Evolutionary conservation across 2,797 vertebrate species (phyloP).

Genomic region (Syncerus caffer): DNA sequence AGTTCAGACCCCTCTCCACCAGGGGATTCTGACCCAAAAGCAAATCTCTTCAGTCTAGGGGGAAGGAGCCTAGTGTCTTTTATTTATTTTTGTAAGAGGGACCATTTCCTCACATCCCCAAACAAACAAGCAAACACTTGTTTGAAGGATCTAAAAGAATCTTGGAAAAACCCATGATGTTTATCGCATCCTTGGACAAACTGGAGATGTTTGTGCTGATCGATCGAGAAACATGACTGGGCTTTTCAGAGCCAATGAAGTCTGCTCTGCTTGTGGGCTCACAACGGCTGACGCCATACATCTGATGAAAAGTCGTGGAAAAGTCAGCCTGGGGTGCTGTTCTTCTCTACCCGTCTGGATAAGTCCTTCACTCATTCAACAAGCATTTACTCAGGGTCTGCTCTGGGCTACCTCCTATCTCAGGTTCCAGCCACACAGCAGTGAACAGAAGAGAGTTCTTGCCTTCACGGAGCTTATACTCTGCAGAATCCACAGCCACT

Average conservation of each 20-base stretch:
- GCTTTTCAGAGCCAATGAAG: not conserved
- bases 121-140: not conserved
- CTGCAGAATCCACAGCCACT: not conserved
- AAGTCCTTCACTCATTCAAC: not conserved
- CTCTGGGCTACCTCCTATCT: not conserved
- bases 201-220: not conserved
- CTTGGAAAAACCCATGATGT: not conserved
- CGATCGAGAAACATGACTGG: not conserved
- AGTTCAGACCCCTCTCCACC: rapidly evolving
- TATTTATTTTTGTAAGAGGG: not conserved
- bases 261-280: not conserved
- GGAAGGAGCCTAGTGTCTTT: not conserved
- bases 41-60: not conserved
- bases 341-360: not conserved
- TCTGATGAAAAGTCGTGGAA: not conserved
- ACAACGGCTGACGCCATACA: not conserved
- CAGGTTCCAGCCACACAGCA: not conserved
- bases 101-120: not conserved
- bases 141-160: not conserved
- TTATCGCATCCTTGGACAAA: not conserved
- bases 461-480: not conserved
- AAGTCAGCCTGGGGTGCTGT: no score
- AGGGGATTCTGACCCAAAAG: not conserved
- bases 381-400: not conserved
- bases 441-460: not conserved